Evolutionary conservation across 2,113 vertebrate species (phyloP), one percentile per base, ranked within the genome.

Genomic region (Anguilla rostrata): DNA sequence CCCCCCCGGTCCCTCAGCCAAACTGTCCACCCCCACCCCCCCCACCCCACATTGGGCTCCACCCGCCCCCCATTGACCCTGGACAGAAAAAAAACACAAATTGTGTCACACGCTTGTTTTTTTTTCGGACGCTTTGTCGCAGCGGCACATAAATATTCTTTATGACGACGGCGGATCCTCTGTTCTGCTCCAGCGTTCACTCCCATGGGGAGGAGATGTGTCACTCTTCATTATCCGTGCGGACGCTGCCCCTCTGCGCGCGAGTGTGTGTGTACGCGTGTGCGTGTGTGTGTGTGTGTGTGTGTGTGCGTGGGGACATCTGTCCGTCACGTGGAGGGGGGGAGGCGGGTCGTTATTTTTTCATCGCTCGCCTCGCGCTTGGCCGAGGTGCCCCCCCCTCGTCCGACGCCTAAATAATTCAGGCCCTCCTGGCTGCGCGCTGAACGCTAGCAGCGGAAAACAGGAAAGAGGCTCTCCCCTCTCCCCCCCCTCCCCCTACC

Each of bases 331-430:
- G 83, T 22, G 71, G 84, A 29, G 63, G 86, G 16, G 66, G 87
- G 15, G 39, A 41, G 56, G 84, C 41, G 78, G 84, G 86, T 86
- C 71, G 75, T 90, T 87, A 86, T 87, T 89, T 87, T 90, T 91
- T 90, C 22, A 90, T 71, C 81, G 41, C 82, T 34, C 29, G 63
- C 53, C 86, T 56, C 85, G 79, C 83, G 43, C 75, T 79, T 86
- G 83, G 84, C 60, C 91, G 88, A 90, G 90, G 22, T 12, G 20
- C 49, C 11, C 22, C 83, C 46, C 41, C 86, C 81, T 29, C n/a
- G 71, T 41, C 60, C 7, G 34, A 5, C 1, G 90, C 91, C 87
- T 95, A 90, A 94, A 96, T 96, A 91, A 95, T 95, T 95, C 83
- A 95, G 80, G 7, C 34, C 11, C 86, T 89, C 91, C 87, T 85